Base-by-base conservation (phyloP, 2,113 vertebrate species). In the Platysteira castanea region DNA sequence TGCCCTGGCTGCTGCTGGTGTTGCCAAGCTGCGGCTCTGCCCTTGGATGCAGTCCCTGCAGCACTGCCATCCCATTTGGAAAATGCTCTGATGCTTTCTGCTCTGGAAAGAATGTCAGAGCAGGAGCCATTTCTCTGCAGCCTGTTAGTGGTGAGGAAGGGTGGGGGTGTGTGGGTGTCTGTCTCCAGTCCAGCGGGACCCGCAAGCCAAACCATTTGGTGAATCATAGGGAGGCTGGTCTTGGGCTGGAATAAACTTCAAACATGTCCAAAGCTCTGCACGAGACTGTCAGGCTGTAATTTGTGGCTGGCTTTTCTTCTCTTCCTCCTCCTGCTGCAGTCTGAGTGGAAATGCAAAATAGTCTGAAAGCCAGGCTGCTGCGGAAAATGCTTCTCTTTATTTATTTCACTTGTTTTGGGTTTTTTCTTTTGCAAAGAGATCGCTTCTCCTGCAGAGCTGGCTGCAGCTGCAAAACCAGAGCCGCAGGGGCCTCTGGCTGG, bases 401-500 rank as follows among this genome's bases (percentile, higher is more conserved):
- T 78, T 57, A 20, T 54, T 71, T 57, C 10, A 7, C 33, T 61
- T 69, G 23, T 35, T 71, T 44, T 13, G 30, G 5, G 23, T 21
- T 7, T 27, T 28, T n/a, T 13, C 17, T 37, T 69, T 27, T 23
- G 10, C 39, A 39, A 52, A 21, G 27, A 79, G 28, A 94, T 33
- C 23, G 2, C 7, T 78, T 81, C 16, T 87, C 46, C 74, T 1
- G 13, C n/a, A 18, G 60, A 84, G 63, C 52, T 83, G 78, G 67
- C 49, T 89, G 87, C 0, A 0, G 57, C 84, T 80, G 85, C 59
- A 92, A 94, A 96, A 91, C 2, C 78, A 79, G 84, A 73, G 93
- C 89, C 94, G 81, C 89, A 89, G 89, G 92, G 91, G 92, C 85
- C 93, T 87, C 93, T 96, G 95, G 91, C 94, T 56, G 50, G 39